A percentile compares a stretch with the other conserved stretches of the same genome.
phyloP scores from a whole-genome alignment of 2,113 vertebrate species.

The Meleagris gallopavo region DNA sequence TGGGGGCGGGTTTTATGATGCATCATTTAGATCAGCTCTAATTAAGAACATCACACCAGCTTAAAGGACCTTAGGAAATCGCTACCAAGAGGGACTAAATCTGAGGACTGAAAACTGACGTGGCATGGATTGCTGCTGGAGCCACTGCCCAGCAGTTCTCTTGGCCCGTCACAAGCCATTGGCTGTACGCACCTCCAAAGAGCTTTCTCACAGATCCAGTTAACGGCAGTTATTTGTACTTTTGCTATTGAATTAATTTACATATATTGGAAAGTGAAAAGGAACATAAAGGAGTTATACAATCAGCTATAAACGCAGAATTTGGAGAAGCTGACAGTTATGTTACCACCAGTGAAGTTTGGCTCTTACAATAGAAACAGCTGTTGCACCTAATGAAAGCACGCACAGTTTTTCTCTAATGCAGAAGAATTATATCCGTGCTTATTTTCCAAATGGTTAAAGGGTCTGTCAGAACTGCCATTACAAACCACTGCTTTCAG shows the following conservation, averaged over 20 bases:
- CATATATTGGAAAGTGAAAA: conserved; percentile 34
- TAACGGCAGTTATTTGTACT: conserved; percentile 76
- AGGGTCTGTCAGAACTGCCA: conserved; percentile 64
- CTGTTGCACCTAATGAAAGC: conserved; percentile 80
- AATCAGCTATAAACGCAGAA: conserved; percentile 62
- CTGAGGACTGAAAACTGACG: not conserved
- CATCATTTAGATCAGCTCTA: not conserved
- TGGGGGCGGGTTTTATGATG: not conserved
- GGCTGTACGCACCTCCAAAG: not conserved
- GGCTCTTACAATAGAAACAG: conserved; percentile 78
- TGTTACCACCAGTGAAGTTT: conserved; percentile 67
- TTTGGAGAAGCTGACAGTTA: conserved; percentile 68
- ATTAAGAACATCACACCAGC: not conserved
- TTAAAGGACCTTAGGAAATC: not conserved
- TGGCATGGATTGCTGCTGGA: not conserved
- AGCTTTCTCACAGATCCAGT: conserved; percentile 28
- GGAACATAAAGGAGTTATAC: conserved; percentile 66
- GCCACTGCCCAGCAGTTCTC: not conserved
- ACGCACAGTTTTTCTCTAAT: conserved; percentile 70
- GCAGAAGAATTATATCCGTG: conserved; percentile 73
- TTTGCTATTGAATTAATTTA: conserved; percentile 76
- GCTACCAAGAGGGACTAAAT: not conserved
- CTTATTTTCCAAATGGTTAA: conserved; percentile 66
- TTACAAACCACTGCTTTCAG: conserved; percentile 53
- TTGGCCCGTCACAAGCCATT: fast-evolving